Conservation (phyloP, 2,797 vertebrate species). For the Pristis pectinata region DNA sequence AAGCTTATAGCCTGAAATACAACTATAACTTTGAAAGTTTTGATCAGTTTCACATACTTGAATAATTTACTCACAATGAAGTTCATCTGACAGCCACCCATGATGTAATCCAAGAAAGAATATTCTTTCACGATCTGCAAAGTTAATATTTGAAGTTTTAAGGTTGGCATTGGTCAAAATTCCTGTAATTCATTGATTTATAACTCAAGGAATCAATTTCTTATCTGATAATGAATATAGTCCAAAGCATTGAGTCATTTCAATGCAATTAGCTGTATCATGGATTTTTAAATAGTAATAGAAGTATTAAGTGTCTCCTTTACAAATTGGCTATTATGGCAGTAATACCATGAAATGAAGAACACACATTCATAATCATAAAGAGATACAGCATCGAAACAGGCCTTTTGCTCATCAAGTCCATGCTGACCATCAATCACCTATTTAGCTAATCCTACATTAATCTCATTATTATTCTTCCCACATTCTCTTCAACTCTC, state of each 20-base stretch:
- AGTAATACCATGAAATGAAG: background rate
- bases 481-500: too few relatives aligned
- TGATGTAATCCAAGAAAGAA: conserved; percentile 89
- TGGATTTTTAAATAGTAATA: background rate
- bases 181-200: background rate
- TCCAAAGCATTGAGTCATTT: background rate
- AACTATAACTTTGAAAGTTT: background rate
- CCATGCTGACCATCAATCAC: too few relatives aligned
- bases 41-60: background rate
- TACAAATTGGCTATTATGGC: background rate
- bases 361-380: background rate
- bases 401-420: too few relatives aligned
- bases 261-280: background rate
- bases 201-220: background rate
- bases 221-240: background rate
- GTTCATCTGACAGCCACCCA: conserved; percentile 96
- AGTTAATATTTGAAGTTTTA: background rate
- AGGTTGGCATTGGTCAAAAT: background rate
- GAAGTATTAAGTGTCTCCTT: background rate
- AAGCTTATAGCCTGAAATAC: background rate
- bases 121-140: conserved; percentile 80
- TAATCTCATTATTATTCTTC: too few relatives aligned
- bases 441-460: too few relatives aligned
- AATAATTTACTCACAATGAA: conserved; percentile 78
- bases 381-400: too few relatives aligned